Evolutionary conservation across 2,888 invertebrate genomes (phyloP).

Genomic region (Nowickia ferox): DNA sequence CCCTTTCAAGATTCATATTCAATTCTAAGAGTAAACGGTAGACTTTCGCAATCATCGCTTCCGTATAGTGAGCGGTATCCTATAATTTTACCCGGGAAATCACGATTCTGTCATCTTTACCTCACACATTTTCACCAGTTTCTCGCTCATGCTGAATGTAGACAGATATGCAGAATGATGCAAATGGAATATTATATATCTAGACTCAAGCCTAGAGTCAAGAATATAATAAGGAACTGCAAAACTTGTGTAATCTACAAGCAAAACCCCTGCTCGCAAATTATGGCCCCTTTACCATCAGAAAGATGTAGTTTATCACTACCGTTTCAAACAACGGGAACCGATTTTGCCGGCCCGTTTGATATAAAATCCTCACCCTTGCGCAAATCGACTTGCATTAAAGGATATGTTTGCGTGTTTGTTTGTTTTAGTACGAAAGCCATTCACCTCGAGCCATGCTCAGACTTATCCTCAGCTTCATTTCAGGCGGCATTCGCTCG

Average conservation of each 20-base stretch:
- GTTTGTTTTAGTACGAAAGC: background rate
- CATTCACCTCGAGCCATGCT: background rate
- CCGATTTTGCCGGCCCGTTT: background rate
- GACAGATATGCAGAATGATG: constrained; percentile 7
- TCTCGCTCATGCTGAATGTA: background rate
- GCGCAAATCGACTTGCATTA: background rate
- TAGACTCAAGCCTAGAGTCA: background rate
- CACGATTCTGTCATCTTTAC: background rate
- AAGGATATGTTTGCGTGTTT: background rate
- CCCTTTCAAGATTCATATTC: background rate
- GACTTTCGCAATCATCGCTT: background rate
- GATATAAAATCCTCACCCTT: background rate
- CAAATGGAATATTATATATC: background rate
- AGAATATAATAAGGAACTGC: background rate
- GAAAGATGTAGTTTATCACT: background rate
- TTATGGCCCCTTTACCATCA: background rate
- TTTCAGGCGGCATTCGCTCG: background rate
- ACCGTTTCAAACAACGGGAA: background rate
- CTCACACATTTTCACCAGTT: background rate
- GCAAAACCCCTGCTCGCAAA: background rate
- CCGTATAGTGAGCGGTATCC: constrained; percentile 1
- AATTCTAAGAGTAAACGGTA: background rate
- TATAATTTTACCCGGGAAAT: background rate
- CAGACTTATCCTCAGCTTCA: too few relatives aligned
- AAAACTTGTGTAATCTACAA: background rate